A percentile compares a stretch with the other conserved stretches of the same genome.
These are phyloP conservation scores for Drosophila paracracens DNA, from an alignment of 2,888 invertebrate species.

Conservation along the genomic window DNA sequence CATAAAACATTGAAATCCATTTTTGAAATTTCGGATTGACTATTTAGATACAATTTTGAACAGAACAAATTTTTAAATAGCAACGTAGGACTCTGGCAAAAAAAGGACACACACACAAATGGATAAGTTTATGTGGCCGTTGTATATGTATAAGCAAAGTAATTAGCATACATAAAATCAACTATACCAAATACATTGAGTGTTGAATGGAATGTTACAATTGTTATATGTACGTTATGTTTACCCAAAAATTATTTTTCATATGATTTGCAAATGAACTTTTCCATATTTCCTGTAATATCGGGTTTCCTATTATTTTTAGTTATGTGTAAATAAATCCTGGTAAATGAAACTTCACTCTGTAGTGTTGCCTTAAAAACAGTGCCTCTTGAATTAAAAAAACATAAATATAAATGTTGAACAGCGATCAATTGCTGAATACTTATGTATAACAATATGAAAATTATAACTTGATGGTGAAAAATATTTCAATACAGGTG, in stretches of 20 bases:
- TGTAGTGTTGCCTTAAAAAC: slow-evolving; percentile 93
- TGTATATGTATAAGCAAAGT: slow-evolving; percentile 1
- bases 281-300: slow-evolving; percentile 52
- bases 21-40: background rate
- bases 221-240: slow-evolving; percentile 34
- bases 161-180: background rate
- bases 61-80: background rate
- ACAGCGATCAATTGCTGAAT: slow-evolving; percentile 58
- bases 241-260: slow-evolving; percentile 34
- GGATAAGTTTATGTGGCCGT: background rate
- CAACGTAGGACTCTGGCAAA: slow-evolving; percentile 9
- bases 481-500: slow-evolving; percentile 74
- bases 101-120: background rate
- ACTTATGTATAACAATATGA: slow-evolving; percentile 40
- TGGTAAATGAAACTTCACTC: slow-evolving; percentile 86
- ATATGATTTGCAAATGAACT: slow-evolving; percentile 68
- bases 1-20: background rate
- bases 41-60: background rate
- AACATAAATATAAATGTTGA: slow-evolving; percentile 44
- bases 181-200: slow-evolving; percentile 30
- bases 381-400: slow-evolving; percentile 88
- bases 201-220: slow-evolving; percentile 51
- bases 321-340: slow-evolving; percentile 68
- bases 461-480: slow-evolving; percentile 68
- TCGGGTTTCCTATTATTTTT: slow-evolving; percentile 21